Percentiles rank a stretch among this genome's conserved stretches.
Evolutionary conservation across 2,113 vertebrate genomes (phyloP).

Genomic region (Saccopteryx bilineata): DNA sequence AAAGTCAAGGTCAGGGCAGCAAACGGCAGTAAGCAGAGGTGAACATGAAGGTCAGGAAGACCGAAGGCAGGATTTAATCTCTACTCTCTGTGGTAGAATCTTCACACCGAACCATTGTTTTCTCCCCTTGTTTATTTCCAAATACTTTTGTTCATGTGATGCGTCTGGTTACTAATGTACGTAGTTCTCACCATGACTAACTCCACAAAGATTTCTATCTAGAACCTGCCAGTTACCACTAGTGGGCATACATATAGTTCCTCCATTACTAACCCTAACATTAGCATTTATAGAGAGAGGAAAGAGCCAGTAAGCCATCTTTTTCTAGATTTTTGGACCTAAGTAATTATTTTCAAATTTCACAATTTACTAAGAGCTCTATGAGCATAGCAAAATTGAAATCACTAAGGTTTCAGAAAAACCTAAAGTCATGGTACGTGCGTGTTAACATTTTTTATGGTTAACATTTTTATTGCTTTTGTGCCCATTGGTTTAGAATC

Average conservation of each 20-base stretch:
- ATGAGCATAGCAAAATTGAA: neutral
- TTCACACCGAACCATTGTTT: neutral
- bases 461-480: slow-evolving; percentile 35
- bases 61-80: neutral
- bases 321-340: neutral
- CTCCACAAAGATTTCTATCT: neutral
- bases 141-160: neutral
- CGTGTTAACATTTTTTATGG: neutral
- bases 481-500: neutral
- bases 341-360: neutral
- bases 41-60: neutral
- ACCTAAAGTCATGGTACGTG: neutral
- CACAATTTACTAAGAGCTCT: neutral
- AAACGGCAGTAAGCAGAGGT: neutral
- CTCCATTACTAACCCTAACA: neutral
- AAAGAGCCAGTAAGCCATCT: neutral
- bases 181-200: neutral
- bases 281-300: neutral
- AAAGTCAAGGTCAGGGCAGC: neutral
- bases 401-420: slow-evolving; percentile 57
- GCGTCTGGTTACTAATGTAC: neutral
- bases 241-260: neutral
- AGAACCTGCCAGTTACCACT: neutral
- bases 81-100: neutral
- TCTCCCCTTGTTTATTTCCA: neutral